Percentiles rank a stretch among this genome's conserved stretches.
Conservation (phyloP, 2,888 invertebrate species). For the Himalopsyche kuldschensis region DNA sequence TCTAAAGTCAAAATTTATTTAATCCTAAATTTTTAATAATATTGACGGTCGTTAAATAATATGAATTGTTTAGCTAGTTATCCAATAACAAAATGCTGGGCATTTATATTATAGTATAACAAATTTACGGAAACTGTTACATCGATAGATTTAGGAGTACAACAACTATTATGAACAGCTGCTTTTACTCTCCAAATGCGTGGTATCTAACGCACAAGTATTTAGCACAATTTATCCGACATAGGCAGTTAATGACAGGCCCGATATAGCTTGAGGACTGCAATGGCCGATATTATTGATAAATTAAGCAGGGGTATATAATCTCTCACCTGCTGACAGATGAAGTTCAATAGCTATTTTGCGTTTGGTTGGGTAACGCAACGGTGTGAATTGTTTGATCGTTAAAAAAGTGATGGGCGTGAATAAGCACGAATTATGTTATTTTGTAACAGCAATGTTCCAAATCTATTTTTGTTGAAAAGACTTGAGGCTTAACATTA, state of each 20-base stretch:
- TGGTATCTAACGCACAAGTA: background rate
- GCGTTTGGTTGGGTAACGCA: background rate
- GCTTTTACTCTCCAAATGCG: no score
- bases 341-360: constrained; percentile 14
- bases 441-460: background rate
- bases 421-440: constrained; percentile 5
- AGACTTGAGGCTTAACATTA: no score
- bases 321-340: constrained; percentile 31
- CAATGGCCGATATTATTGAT: constrained; percentile 9
- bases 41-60: no score
- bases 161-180: no score
- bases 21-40: no score
- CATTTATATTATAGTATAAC: no score
- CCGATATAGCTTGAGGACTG: constrained; percentile 3
- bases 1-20: no score
- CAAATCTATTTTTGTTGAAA: background rate
- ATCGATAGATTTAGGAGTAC: no score
- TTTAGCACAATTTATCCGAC: background rate
- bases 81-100: no score
- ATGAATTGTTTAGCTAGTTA: no score
- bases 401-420: constrained; percentile 24
- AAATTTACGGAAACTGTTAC: no score
- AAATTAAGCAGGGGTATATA: constrained; percentile 30
- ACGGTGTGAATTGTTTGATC: constrained; percentile 27
- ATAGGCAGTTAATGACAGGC: background rate